Evolutionary conservation across 1,140 invertebrate species (phyloP).

Genomic region (Zaprionus gabonicus): DNA sequence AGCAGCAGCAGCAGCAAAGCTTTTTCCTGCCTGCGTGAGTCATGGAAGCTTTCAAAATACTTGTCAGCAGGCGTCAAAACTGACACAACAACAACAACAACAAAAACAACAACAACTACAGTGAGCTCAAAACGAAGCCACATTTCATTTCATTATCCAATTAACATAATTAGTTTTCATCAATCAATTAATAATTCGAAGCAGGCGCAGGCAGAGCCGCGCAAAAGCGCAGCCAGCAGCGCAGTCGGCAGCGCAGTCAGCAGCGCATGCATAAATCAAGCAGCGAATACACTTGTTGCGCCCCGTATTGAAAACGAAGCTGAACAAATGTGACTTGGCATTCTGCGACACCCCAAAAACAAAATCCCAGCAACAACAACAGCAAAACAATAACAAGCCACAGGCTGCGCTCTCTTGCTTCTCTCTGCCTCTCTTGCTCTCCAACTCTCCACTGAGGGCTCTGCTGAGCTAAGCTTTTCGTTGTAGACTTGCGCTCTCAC

Average conservation of each 20-base stretch:
- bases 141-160: constrained; percentile 81
- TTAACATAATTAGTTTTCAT: constrained; percentile 83
- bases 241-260: neutral
- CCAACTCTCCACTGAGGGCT: constrained; percentile 61
- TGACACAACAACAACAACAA: constrained; percentile 28
- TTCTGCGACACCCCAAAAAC: constrained; percentile 53
- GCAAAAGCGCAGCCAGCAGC: neutral
- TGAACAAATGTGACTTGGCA: constrained; percentile 65
- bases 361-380: constrained; percentile 39
- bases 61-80: constrained; percentile 26
- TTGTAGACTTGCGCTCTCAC: constrained; percentile 55
- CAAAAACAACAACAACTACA: constrained; percentile 19
- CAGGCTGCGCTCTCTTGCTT: constrained; percentile 33
- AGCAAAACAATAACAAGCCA: constrained; percentile 78
- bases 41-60: constrained; percentile 16
- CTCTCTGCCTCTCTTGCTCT: constrained; percentile 19
- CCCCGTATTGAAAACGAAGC: constrained; percentile 68
- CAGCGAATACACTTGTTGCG: constrained; percentile 79
- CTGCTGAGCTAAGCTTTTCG: constrained; percentile 64
- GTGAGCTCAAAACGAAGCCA: constrained; percentile 44
- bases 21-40: constrained; percentile 41
- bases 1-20: constrained; percentile 22
- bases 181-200: constrained; percentile 80
- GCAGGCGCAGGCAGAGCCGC: constrained; percentile 40
- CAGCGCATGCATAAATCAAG: constrained; percentile 77